Base-by-base conservation (phyloP, 2,888 invertebrate genomes). In the Brachyptera putata region DNA sequence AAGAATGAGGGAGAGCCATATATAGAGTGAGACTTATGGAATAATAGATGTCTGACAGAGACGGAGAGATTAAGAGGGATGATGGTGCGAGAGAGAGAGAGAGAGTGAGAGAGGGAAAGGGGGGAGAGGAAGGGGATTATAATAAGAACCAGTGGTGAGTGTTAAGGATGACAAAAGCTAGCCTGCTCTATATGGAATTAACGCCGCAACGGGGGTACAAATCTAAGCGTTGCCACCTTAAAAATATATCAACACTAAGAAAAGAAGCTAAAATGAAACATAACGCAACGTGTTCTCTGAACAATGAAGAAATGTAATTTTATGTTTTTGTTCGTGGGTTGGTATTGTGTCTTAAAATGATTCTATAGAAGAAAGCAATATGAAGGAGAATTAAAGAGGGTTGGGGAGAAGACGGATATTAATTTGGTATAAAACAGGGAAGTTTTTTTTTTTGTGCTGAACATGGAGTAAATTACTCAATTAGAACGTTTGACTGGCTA, bases 151-250 rank as follows among this genome's bases (percentile, higher is more conserved):
- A 56, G 41, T 41, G 37, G 36, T 4, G 50, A 9, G 41, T 50
- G 30, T 37, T 18, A 41, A 22, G 56, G 49, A 60, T 60, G 60
- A 60, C 60, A 60, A 60, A 60, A 60, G 60, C 60, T 39, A 18
- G 26, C 50, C 30, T 53, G 56, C 60, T 39, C 36, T 53, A 36
- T 53, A 34, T 50, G 57, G 60, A 60, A 60, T 60, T 60, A 60
- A 60, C 60, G 56, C 57, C 30, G n/a, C n/a, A 16, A 30, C 26
- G 50, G 24, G 57, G 56, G 34, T 11, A 5, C 36, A 5, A 30
- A 14, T 53, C 53, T 53, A 36, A 34, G 36, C 37, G 21, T 4
- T 22, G 53, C 34, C 16, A 26, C 18, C 30, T 30, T 9, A 26
- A 50, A 50, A n/a, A n/a, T n/a, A 50, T 30, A 34, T 53, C 14